Conservation (phyloP, 2,113 vertebrate species). For the Pedetes capensis region DNA sequence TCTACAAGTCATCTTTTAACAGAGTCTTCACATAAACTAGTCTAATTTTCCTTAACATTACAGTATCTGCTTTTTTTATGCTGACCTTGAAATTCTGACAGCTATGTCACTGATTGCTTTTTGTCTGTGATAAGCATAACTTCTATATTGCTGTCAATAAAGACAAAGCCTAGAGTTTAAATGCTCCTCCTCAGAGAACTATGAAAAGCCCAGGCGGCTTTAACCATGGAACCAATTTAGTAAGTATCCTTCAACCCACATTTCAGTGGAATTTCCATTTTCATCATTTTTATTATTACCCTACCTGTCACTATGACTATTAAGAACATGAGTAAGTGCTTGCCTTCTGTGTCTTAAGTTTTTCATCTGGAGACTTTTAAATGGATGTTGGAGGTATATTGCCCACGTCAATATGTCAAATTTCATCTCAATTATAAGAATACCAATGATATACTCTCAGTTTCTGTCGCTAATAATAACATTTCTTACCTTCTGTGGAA, state of each 20-base stretch:
- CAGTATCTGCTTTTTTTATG: slow-evolving; percentile 1
- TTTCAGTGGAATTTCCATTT: neutral
- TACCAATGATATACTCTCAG: neutral
- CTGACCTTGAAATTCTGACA: slow-evolving; percentile 35
- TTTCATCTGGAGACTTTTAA: slow-evolving; percentile 32
- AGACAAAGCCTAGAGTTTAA: slow-evolving; percentile 42
- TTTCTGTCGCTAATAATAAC: slow-evolving; percentile 21
- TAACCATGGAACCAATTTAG: neutral
- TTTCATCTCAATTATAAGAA: neutral
- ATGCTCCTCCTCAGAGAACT: slow-evolving; percentile 11
- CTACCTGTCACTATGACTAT: neutral
- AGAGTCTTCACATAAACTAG: neutral
- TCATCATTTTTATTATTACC: slow-evolving; percentile 28
- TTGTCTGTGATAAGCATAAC: neutral
- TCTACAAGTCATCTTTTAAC: neutral
- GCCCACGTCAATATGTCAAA: slow-evolving; percentile 29
- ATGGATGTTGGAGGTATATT: neutral
- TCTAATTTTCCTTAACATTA: slow-evolving; percentile 47
- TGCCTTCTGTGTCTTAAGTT: neutral
- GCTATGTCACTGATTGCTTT: neutral
- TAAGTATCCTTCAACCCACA: neutral
- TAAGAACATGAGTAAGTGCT: neutral
- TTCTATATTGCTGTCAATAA: slow-evolving; percentile 46
- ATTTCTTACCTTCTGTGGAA: neutral
- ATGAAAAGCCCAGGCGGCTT: neutral